A percentile compares a stretch with the other conserved stretches of the same genome.
phyloP scores from a whole-genome alignment of 2,113 vertebrate genomes.

The Dromiciops gliroides region DNA sequence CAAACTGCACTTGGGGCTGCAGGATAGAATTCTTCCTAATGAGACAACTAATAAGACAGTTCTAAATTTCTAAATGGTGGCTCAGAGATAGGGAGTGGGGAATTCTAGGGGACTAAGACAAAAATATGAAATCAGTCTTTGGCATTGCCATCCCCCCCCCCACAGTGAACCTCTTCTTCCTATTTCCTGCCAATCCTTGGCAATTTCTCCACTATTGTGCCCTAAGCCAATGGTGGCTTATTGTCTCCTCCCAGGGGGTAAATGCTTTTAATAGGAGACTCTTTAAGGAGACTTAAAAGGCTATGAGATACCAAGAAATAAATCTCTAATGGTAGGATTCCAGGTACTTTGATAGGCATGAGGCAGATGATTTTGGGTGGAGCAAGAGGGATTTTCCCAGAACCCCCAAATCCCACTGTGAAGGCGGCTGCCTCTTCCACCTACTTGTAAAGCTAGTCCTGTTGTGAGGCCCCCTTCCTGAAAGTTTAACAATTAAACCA shows the following conservation, averaged over 20 bases:
- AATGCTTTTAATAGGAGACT: not conserved
- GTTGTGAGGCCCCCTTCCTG: not conserved
- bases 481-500: constrained; percentile 7
- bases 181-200: too few species aligned
- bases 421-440: not conserved
- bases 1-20: not conserved
- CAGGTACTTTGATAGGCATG: not conserved
- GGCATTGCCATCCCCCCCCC: not conserved
- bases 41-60: not conserved
- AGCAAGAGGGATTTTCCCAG: not conserved
- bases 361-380: not conserved
- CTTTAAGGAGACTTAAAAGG: not conserved
- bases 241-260: not conserved
- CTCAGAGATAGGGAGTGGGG: not conserved
- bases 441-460: not conserved
- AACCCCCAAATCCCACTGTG: not conserved
- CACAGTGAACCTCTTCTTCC: not conserved
- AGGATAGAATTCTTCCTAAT: not conserved
- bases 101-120: not conserved
- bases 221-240: not conserved
- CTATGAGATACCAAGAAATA: not conserved
- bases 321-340: not conserved
- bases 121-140: not conserved
- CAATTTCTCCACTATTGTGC: not conserved
- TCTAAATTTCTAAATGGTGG: not conserved